A percentile compares a stretch with the other conserved stretches of the same genome.
Conservation (phyloP, 2,888 invertebrate species). For the Blera fallax region DNA sequence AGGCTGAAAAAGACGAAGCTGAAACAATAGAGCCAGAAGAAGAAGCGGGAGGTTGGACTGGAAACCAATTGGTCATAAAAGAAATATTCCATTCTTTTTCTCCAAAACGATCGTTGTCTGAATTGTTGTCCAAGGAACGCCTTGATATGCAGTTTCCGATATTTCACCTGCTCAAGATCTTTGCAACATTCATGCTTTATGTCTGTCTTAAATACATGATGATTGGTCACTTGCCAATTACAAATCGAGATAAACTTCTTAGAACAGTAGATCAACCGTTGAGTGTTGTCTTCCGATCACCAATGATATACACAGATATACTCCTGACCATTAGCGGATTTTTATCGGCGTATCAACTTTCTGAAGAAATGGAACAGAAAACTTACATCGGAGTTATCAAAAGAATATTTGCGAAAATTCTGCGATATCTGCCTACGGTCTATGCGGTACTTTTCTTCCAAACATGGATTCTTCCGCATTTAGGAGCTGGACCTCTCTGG, state of each 20-base stretch:
- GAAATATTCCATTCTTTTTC: constrained; percentile 84
- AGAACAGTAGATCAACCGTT: constrained; percentile 84
- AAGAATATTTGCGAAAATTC: constrained; percentile 84
- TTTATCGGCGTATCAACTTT: constrained; percentile 85
- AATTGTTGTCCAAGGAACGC: constrained; percentile 83
- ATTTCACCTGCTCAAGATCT: constrained; percentile 87
- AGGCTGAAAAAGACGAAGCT: neutral
- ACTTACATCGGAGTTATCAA: constrained; percentile 84
- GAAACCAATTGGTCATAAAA: constrained; percentile 7
- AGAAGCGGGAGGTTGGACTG: constrained; percentile 5
- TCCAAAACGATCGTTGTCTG: constrained; percentile 84
- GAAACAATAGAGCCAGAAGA: constrained; percentile 14
- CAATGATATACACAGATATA: constrained; percentile 86
- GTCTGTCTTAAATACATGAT: constrained; percentile 87
- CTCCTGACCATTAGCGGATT: constrained; percentile 87
- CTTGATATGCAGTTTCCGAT: constrained; percentile 84
- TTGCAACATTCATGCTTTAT: constrained; percentile 85
- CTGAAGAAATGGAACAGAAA: constrained; percentile 83
- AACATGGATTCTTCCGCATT: constrained; percentile 86
- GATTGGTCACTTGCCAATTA: constrained; percentile 85
- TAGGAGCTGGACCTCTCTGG: constrained; percentile 87
- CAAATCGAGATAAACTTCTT: constrained; percentile 83
- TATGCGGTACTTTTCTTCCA: constrained; percentile 86
- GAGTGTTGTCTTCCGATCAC: constrained; percentile 85
- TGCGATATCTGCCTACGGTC: constrained; percentile 86